Base-by-base conservation (phyloP, 1,140 invertebrate species). In the Drosophila fuyamai region DNA sequence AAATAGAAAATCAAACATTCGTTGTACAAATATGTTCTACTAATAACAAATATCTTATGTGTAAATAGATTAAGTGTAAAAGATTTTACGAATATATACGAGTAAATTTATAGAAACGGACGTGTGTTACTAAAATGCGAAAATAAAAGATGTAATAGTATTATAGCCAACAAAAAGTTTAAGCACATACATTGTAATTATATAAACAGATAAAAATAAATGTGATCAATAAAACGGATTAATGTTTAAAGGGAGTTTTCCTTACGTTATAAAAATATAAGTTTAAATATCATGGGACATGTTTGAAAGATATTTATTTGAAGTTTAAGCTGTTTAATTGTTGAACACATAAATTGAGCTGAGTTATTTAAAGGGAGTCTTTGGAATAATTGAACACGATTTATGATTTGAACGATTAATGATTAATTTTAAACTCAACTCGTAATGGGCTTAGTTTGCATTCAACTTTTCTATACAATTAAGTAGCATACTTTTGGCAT, bases 161-260 rank as follows among this genome's bases (percentile, higher is more conserved):
- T 36, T 48, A 59, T 59, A 62, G 50, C 78, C 43, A 63, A 23
- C 23, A 71, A 44, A 77, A 66, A 68, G 23, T 60, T 47, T 90
- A 75, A 79, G 70, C 79, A 66, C 65, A 61, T 44, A 27, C 66
- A 71, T 71, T 86, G 61, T 74, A 82, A 82, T 76, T 76, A 74
- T 67, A 88, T 58, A 78, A 80, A 74, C 14, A 59, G 57, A 77
- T 77, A 51, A 66, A 63, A 88, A 86, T 86, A 86, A 89, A 88
- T 88, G 83, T 88, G 83, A 88, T 88, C 89, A 77, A 74, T 80
- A 50, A 38, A 83, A 75, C 40, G 59, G 47, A 50, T 61, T 9
- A 40, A 74, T 35, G 0, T 9, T 3, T 18, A 1, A 6, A 32
- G 29, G 29, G 29, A 32, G 29, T 32, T 32, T 32, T 32, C 8